Evolutionary conservation across 2,113 vertebrate genomes (phyloP).

Genomic region (Miniopterus natalensis): DNA sequence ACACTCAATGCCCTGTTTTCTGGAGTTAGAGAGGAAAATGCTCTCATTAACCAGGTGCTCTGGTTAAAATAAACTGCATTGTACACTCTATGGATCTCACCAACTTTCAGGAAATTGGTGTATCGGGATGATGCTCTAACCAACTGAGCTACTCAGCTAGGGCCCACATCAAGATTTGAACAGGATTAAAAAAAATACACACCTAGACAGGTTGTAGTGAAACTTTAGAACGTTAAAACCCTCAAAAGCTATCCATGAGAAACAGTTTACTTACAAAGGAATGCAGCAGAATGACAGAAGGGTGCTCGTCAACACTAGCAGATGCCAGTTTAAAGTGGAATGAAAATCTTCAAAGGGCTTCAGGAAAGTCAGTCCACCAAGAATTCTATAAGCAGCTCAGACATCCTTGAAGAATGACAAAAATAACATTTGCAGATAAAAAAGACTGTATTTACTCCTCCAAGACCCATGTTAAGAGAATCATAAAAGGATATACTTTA

Average conservation of each 20-base stretch:
- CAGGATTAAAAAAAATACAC: neutral
- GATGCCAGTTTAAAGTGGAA: neutral
- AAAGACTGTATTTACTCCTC: neutral
- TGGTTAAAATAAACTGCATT: neutral
- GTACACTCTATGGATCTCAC: neutral
- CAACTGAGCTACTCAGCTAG: neutral
- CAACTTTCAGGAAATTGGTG: neutral
- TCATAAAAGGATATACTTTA: neutral
- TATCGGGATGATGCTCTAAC: neutral
- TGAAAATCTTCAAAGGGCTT: neutral
- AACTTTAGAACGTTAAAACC: conserved; percentile 9
- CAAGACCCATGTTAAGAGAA: neutral
- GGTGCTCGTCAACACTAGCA: neutral
- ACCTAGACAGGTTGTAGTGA: neutral
- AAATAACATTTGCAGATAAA: neutral
- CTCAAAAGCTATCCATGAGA: neutral
- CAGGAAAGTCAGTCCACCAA: neutral
- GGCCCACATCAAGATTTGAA: neutral
- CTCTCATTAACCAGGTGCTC: neutral
- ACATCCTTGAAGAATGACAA: neutral
- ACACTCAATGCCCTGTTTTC: neutral
- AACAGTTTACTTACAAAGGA: neutral
- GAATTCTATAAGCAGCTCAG: neutral
- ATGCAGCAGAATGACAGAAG: neutral
- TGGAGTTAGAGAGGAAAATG: neutral